Evolutionary conservation across 1,140 invertebrate species (phyloP), one percentile per base, ranked within the genome.

Genomic region (Drosophila athabasca): DNA sequence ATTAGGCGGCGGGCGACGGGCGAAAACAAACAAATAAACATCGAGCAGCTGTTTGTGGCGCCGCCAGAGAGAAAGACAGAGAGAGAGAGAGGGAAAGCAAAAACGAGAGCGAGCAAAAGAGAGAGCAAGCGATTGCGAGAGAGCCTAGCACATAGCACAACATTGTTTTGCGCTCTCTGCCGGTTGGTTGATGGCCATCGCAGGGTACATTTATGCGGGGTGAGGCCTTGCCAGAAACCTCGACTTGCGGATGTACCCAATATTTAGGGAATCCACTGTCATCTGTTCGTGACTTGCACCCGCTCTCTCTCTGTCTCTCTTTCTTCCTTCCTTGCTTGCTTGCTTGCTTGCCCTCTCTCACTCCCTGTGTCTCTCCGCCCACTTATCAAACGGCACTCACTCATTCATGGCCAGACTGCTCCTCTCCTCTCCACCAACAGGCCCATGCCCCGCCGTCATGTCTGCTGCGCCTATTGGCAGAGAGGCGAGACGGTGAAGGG

Each of bases 11-110:
- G 24, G 24, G 24, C 24, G 24, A 4, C 24, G 39, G 77, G 75
- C 61, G 61, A 72, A 82, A 82, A 75, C 74, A 87, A 87, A 87
- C 79, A 87, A 87, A 87, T 87, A 87, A 87, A 87, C 82, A 88
- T 76, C 26, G 68, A 87, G 74, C 82, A 87, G 82, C 82, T 87
- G 82, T 87, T 87, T 79, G 78, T 85, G 65, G 68, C 77, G 77
- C 57, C 81, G 62, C 35, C 49, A 35, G 45, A 46, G 29, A 76
- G 50, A 54, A 17, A 65, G 45, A 49, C 39, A 35, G 57, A 31
- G 11, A 15, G 4, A 35, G 60, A 49, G 29, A 51, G 60, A 26
- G 19, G 0, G 3, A 19, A 19, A 62, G 4, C 35, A 11, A 3
- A 5, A 13, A n/a, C 17, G 6, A 68, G 62, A 48, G 52, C 48